Evolutionary conservation across 2,797 vertebrate genomes (phyloP).

Genomic region (Eulemur coronatus): DNA sequence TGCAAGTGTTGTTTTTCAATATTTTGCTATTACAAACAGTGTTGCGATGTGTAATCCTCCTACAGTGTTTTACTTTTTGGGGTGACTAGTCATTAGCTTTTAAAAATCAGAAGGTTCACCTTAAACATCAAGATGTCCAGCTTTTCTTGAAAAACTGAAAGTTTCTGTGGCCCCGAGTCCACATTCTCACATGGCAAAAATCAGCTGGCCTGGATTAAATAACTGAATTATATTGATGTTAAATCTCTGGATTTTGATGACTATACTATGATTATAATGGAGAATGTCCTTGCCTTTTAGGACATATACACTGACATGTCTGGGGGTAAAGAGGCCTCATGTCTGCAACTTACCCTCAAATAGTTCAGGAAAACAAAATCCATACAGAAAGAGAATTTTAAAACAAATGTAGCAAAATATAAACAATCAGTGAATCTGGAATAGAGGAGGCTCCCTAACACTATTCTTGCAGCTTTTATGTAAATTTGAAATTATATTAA

Average conservation of each 20-base stretch:
- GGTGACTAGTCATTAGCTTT: not conserved
- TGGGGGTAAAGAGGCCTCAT: not conserved
- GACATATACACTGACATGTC: not conserved
- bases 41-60: not conserved
- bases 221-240: not conserved
- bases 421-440: not conserved
- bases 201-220: not conserved
- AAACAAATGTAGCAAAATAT: not conserved
- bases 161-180: not conserved
- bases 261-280: accelerated
- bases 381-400: not conserved
- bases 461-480: not conserved
- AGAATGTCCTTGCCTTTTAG: not conserved
- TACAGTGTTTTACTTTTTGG: not conserved
- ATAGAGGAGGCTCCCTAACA: not conserved
- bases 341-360: not conserved
- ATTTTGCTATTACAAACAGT: not conserved
- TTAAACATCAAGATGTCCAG: not conserved
- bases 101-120: not conserved
- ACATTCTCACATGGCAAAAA: not conserved
- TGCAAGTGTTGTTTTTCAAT: not conserved
- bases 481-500: slow-evolving; percentile 7
- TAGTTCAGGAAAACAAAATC: not conserved
- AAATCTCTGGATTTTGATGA: not conserved
- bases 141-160: not conserved